Percentiles rank a stretch among this genome's conserved stretches.
Evolutionary conservation across 2,113 vertebrate species (phyloP).

Genomic region (Caloenas nicobarica): DNA sequence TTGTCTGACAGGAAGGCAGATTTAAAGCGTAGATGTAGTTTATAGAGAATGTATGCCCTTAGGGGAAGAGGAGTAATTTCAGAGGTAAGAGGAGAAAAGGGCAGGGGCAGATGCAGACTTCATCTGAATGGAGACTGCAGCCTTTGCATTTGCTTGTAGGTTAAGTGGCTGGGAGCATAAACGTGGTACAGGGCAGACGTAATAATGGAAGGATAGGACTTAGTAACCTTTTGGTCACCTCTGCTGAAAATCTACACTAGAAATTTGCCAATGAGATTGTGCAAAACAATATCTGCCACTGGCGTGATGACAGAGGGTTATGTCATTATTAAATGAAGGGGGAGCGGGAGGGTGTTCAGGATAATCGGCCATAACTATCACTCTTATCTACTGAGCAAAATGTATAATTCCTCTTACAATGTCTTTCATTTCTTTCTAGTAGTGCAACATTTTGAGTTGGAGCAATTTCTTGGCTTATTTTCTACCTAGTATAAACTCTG

Average conservation of each 20-base stretch:
- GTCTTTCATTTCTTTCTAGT: neutral
- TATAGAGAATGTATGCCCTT: neutral
- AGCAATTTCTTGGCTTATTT: neutral
- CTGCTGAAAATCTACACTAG: neutral
- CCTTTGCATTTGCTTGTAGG: neutral
- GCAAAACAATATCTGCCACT: neutral
- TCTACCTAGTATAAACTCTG: neutral
- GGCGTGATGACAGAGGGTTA: neutral
- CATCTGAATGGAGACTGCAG: neutral
- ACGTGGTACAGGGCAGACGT: neutral
- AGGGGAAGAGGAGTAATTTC: neutral
- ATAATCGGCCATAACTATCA: neutral
- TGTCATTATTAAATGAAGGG: neutral
- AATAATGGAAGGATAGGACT: neutral
- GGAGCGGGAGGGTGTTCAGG: neutral
- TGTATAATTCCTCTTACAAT: neutral
- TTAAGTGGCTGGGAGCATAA: neutral
- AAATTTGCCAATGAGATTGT: neutral
- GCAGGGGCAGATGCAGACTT: neutral
- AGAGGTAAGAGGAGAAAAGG: neutral
- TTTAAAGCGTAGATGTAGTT: neutral
- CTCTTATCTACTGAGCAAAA: neutral
- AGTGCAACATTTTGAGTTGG: neutral
- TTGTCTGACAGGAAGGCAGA: conserved; percentile 9
- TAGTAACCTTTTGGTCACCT: neutral